Percentiles rank a stretch among this genome's conserved stretches.
Conservation (phyloP, 2,113 vertebrate genomes). For the Pluvianellus socialis region DNA sequence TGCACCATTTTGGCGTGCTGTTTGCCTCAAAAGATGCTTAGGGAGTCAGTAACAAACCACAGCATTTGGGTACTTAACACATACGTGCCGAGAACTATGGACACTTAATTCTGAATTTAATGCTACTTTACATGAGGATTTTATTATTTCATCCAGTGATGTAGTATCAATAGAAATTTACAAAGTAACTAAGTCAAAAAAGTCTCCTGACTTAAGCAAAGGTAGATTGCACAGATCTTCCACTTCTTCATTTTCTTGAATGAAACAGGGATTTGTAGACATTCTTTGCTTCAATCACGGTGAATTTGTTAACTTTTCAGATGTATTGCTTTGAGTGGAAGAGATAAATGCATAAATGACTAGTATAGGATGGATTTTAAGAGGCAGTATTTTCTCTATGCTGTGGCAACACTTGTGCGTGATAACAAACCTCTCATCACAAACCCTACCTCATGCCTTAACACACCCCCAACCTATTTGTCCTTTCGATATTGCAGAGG, state of each 20-base stretch:
- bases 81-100: background rate
- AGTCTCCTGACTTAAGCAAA: background rate
- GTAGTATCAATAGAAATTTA: background rate
- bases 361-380: background rate
- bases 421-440: background rate
- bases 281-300: background rate
- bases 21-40: background rate
- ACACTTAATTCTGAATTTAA: background rate
- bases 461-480: background rate
- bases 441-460: background rate
- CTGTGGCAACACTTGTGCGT: background rate
- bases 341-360: background rate
- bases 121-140: background rate
- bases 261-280: background rate
- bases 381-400: background rate
- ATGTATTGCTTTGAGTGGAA: background rate
- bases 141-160: background rate
- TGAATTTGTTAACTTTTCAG: background rate
- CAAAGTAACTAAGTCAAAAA: background rate
- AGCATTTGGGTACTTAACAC: background rate
- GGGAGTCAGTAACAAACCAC: background rate
- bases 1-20: background rate
- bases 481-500: background rate
- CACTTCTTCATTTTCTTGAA: background rate
- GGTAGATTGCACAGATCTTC: background rate